Conservation (phyloP, 2,888 invertebrate genomes). For the Bombyx huttoni region DNA sequence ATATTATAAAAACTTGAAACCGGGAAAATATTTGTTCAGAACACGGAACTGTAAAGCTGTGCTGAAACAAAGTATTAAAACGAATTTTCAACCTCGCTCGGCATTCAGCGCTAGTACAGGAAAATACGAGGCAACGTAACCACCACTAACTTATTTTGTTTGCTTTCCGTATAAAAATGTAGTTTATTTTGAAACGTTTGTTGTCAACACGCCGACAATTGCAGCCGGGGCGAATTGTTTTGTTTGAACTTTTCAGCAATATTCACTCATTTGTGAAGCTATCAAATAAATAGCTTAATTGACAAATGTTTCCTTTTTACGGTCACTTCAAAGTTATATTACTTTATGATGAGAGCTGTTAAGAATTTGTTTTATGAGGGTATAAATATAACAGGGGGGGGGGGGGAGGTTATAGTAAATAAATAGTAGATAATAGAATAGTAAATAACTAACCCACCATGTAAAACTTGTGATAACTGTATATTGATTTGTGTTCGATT, state of each 20-base stretch:
- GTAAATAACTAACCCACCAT: no score
- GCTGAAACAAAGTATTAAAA: constrained; percentile 68
- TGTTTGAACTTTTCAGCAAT: constrained; percentile 14
- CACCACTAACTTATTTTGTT: constrained; percentile 63
- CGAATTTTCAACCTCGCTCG: constrained; percentile 60
- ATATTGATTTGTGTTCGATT: no score
- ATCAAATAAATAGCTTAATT: neutral
- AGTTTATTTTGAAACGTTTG: constrained; percentile 53
- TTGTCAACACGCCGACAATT: constrained; percentile 32
- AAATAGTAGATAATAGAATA: no score
- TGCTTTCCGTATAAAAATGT: constrained; percentile 60
- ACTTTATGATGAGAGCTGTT: no score
- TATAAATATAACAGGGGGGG: no score
- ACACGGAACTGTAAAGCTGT: constrained; percentile 56
- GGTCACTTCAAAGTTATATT: neutral
- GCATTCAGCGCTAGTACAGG: constrained; percentile 31
- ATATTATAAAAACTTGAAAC: constrained; percentile 40
- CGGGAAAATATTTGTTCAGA: constrained; percentile 45
- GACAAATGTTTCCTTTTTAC: neutral
- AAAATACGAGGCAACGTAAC: constrained; percentile 53
- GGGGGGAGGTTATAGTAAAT: no score
- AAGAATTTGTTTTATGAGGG: no score
- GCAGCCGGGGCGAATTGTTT: constrained; percentile 34
- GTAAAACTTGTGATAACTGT: no score
- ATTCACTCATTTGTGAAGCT: neutral